Evolutionary conservation across 2,888 invertebrate genomes (phyloP).

Genomic region (Cylloceria caligata): DNA sequence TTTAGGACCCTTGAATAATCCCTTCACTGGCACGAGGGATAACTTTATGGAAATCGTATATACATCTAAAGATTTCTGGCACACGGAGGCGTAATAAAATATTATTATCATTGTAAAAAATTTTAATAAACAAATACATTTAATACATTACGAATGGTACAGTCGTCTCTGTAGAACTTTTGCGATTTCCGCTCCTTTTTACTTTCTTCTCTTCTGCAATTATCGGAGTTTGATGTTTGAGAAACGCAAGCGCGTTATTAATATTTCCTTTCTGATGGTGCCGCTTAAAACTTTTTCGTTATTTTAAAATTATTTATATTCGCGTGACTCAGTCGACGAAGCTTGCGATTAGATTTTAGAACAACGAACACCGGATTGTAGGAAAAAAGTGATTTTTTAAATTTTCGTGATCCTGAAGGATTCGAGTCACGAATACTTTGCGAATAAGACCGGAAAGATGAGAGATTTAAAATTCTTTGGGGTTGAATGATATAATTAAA

Average conservation of each 20-base stretch:
- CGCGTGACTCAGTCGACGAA: not conserved
- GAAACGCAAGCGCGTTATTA: not conserved
- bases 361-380: not conserved
- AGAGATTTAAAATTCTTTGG: not conserved
- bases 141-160: too few relatives aligned
- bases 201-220: not conserved
- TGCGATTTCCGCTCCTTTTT: conserved; percentile 3
- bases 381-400: not conserved
- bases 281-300: not conserved
- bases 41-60: too few relatives aligned
- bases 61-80: too few relatives aligned
- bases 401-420: not conserved
- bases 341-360: not conserved
- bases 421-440: not conserved
- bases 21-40: too few relatives aligned
- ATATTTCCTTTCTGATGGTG: not conserved
- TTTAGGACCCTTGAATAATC: too few relatives aligned
- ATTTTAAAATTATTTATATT: not conserved
- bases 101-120: too few relatives aligned
- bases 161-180: not conserved
- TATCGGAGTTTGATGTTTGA: not conserved
- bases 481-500: not conserved
- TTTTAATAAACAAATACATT: too few relatives aligned
- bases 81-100: too few relatives aligned
- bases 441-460: not conserved